Conservation (phyloP, 2,113 vertebrate genomes). For the Pollachius pollachius region DNA sequence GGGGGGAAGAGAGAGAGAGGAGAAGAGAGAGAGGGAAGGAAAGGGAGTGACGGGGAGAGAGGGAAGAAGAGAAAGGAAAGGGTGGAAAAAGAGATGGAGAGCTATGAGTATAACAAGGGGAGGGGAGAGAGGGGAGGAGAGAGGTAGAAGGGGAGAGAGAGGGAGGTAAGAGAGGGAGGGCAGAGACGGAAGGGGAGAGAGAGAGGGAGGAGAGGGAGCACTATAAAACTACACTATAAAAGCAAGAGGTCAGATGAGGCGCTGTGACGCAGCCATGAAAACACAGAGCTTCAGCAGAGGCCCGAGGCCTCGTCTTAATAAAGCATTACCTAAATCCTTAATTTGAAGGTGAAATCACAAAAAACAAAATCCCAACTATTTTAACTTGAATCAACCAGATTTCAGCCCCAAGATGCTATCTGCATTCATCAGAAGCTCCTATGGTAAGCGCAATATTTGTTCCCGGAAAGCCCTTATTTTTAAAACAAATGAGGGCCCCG, state of each 20-base stretch:
- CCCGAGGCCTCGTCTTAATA: no score
- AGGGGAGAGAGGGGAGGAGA: conserved; percentile 12
- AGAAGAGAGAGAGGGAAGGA: conserved; percentile 30
- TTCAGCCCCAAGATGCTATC: no score
- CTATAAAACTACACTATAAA: no score
- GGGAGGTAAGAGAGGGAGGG: no score
- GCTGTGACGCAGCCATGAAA: no score
- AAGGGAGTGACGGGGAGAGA: neutral
- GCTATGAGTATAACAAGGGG: conserved; percentile 38
- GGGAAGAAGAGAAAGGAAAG: conserved; percentile 1
- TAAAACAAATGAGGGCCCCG: neutral
- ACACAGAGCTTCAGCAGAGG: no score
- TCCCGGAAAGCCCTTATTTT: neutral
- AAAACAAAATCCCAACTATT: neutral
- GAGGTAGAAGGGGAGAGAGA: neutral
- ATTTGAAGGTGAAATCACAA: neutral
- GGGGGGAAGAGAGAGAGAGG: conserved; percentile 8
- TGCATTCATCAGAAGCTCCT: no score
- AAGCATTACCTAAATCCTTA: no score
- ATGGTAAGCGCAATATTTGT: no score
- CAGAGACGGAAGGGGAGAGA: no score
- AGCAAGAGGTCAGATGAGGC: neutral
- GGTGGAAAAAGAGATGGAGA: conserved; percentile 25
- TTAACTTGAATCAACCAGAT: no score
- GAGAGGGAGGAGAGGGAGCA: no score